Conservation (phyloP, 1,140 invertebrate species). For the Trachymyrmex cornetzi region DNA sequence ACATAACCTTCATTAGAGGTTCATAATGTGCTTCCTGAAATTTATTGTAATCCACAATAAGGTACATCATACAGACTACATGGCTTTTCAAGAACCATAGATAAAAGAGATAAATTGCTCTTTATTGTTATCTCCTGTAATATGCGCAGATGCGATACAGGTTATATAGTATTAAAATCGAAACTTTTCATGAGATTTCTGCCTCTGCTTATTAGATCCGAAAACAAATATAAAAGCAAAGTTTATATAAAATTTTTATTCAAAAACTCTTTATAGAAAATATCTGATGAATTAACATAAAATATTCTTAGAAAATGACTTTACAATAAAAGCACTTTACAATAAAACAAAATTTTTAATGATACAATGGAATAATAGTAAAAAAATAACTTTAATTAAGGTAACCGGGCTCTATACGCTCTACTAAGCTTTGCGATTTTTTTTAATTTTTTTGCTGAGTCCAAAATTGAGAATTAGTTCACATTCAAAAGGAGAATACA, state of each 20-base stretch:
- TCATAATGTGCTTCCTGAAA: constrained; percentile 57
- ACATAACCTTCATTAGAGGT: constrained; percentile 48
- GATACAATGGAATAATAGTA: no score
- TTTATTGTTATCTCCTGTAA: constrained; percentile 11
- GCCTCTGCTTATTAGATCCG: neutral
- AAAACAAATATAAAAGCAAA: neutral
- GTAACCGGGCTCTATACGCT: no score
- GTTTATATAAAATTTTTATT: neutral
- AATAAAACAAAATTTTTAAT: neutral
- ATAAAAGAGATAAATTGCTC: constrained; percentile 30
- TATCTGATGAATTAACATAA: neutral
- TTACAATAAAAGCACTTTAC: neutral
- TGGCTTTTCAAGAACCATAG: constrained; percentile 28
- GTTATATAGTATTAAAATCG: neutral
- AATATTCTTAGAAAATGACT: neutral
- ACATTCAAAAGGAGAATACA: no score
- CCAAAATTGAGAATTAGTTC: no score
- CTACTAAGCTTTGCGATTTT: no score
- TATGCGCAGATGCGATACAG: neutral
- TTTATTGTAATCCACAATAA: constrained; percentile 38
- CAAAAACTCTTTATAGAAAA: neutral
- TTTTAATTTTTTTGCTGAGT: no score
- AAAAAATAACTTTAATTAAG: no score
- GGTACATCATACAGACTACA: constrained; percentile 14
- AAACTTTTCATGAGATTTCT: constrained; percentile 13